Conservation (phyloP, 2,113 vertebrate species). For the Pterocles burchelli region DNA sequence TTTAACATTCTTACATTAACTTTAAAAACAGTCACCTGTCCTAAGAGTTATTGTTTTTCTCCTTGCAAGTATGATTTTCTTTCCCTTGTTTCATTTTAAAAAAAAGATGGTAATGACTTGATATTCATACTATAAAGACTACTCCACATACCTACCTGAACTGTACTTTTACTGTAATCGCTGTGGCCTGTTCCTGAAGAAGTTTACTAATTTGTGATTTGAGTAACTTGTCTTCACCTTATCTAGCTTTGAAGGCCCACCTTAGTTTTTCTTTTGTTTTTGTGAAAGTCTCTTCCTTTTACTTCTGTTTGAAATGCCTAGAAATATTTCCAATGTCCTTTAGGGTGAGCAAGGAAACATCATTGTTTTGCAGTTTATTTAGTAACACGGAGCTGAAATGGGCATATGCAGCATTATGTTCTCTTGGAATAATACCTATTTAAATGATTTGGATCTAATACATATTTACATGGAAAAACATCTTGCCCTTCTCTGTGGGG, state of each 20-base stretch:
- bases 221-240: neutral
- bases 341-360: constrained; percentile 22
- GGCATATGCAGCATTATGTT: constrained; percentile 43
- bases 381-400: constrained; percentile 49
- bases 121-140: neutral
- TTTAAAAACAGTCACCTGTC: neutral
- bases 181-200: neutral
- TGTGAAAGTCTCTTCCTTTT: neutral
- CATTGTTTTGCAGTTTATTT: constrained; percentile 54
- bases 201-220: neutral
- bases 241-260: neutral
- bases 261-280: neutral
- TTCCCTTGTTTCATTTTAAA: neutral
- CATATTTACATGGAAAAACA: constrained; percentile 60
- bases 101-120: neutral
- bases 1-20: neutral
- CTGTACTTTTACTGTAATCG: neutral
- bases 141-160: neutral
- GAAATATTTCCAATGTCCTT: constrained; percentile 34
- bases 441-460: constrained; percentile 63
- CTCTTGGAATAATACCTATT: constrained; percentile 61
- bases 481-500: constrained; percentile 51
- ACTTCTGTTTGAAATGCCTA: neutral
- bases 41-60: neutral
- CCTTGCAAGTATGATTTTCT: neutral